A percentile compares a stretch with the other conserved stretches of the same genome.
Evolutionary conservation across 2,113 vertebrate genomes (phyloP).

Genomic region (Grantiella picta): DNA sequence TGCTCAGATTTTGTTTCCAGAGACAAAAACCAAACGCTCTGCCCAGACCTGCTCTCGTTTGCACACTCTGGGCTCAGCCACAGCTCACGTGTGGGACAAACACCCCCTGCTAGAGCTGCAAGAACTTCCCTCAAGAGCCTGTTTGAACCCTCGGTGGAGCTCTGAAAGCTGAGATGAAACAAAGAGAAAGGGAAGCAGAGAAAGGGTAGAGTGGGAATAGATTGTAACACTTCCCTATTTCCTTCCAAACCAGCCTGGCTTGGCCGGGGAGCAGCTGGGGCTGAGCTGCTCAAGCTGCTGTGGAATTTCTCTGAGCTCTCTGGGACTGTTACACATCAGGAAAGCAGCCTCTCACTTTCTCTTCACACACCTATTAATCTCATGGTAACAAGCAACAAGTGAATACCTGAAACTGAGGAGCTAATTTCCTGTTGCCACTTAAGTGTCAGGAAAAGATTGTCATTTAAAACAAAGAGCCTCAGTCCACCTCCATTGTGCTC

Average conservation of each 20-base stretch:
- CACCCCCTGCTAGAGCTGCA: not conserved
- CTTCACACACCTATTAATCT: not conserved
- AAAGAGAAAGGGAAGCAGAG: not conserved
- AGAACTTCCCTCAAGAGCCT: not conserved
- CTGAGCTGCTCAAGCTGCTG: not conserved
- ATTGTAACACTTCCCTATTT: no score
- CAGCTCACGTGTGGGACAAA: not conserved
- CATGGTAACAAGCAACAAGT: not conserved
- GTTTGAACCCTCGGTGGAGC: not conserved
- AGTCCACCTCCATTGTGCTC: not conserved
- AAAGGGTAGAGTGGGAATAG: not conserved
- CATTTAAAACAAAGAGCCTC: not conserved
- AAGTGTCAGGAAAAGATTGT: not conserved
- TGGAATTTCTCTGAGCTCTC: not conserved
- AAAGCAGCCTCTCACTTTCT: not conserved
- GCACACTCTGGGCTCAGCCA: not conserved
- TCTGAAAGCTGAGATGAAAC: not conserved
- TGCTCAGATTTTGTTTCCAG: not conserved
- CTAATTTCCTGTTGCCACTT: not conserved
- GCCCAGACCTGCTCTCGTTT: not conserved
- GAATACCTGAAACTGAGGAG: not conserved
- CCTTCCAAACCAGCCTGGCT: not conserved
- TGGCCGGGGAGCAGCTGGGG: not conserved
- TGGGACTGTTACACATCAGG: accelerated
- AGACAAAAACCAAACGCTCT: not conserved